Evolutionary conservation across 2,797 vertebrate genomes (phyloP), one percentile per base, ranked within the genome.

Genomic region (Acanthurus lineatus): DNA sequence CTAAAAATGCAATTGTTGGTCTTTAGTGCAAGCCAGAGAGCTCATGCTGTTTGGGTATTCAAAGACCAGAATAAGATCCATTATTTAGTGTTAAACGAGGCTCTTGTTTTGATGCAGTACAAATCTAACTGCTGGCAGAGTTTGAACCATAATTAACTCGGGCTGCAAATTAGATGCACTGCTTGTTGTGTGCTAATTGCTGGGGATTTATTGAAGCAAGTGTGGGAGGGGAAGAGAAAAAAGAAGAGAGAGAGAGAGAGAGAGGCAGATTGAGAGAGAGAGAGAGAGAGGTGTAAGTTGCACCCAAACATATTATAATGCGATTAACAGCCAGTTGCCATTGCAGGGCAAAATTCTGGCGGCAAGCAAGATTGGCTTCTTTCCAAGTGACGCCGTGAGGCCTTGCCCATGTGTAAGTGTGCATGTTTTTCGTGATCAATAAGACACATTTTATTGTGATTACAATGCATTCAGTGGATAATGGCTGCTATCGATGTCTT

Each of bases 391-490:
- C 44, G 95, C 96, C 71, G 98, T 99, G 80, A 98, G 97, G 89
- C 98, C 98, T 17, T 97, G 95, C 79, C 98, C 98, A 3, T 98
- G 97, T 93, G 98, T 99, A 96, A 97, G 98, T 97, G 93, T 83
- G 83, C 76, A 73, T 77, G 70, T 79, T 89, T 87, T 78, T 82
- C 22, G 25, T 67, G 62, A 89, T 92, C 90, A 88, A 84, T 91
- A 86, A 80, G 62, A 75, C 79, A 69, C 72, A 75, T 89, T 89
- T 87, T 77, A 73, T 71, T 72, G 76, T 80, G 79, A 92, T 90
- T 84, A 83, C 79, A 82, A 65, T 83, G 76, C 82, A 79, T 86
- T 90, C 63, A 76, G 73, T 53, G 51, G 86, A 72, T 89, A 86
- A 91, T 91, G 76, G 81, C 78, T 52, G 32, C 69, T 90, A 88